phyloP scores from a whole-genome alignment of 2,888 invertebrate genomes.

The Vanessa cardui region DNA sequence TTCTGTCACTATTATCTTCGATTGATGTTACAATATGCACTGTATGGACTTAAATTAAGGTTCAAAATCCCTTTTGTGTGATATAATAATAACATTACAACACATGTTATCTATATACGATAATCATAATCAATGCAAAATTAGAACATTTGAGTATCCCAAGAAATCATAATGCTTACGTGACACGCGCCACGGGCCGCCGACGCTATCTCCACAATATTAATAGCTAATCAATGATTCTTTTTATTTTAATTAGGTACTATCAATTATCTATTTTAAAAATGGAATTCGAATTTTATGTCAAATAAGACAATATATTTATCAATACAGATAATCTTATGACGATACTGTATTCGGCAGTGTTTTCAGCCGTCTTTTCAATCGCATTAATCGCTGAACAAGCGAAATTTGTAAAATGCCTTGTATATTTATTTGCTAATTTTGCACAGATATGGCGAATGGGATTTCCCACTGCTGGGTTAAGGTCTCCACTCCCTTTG shows the following conservation, averaged over 20 bases:
- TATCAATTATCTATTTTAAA: background rate
- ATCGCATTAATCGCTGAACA: no score
- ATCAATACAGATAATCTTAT: no score
- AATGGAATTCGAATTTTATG: no score
- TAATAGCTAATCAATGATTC: conserved; percentile 1
- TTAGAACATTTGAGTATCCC: conserved; percentile 1
- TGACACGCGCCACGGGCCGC: conserved; percentile 17
- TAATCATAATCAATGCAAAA: conserved; percentile 16
- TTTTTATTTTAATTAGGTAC: background rate
- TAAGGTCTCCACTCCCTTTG: no score
- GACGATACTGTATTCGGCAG: no score
- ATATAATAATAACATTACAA: background rate
- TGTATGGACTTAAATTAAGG: no score
- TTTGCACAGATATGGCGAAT: no score
- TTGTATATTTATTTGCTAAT: no score
- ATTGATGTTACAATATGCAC: background rate
- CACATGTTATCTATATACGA: background rate
- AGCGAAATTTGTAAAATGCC: no score
- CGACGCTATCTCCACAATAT: background rate
- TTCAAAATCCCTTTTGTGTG: background rate
- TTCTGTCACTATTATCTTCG: background rate
- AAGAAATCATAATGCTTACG: conserved; percentile 8
- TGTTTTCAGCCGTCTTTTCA: no score
- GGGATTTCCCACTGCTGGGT: no score
- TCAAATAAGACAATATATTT: no score